Base-by-base conservation (phyloP, 2,797 vertebrate genomes). In the Chanos chanos region DNA sequence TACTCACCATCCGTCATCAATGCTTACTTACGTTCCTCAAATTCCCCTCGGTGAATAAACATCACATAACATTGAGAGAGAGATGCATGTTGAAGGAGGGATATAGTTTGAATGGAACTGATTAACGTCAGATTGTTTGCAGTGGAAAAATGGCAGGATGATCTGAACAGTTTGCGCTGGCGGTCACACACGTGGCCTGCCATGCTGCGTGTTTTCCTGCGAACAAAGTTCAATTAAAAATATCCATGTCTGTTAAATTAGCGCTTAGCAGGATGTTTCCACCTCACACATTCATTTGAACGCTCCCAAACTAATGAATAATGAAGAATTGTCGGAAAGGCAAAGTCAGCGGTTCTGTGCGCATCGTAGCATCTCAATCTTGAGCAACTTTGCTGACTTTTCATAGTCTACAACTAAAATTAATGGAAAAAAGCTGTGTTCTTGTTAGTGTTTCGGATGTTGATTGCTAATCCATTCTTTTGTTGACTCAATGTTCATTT, bases 261-360 rank as follows among this genome's bases (percentile, higher is more conserved):
- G 5, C 37, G 54, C 69, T 67, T 64, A 67, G 22, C 37, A 53
- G 8, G 49, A 25, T 44, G 50, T 49, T 68, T 54, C 59, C 64
- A 49, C 55, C 49, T 28, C 8, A 24, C 27, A 7, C 4, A 27
- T 10, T 51, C 2, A 7, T 27, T 36, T 18, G n/a, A 28, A 61
- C 30, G 16, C 16, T 40, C 47, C 16, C 31, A 47, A 51, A 39
- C 9, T 50, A 5, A 71, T 71, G 80, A 83, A 84, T 87, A 33
- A 84, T 68, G 85, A 71, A 83, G 81, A 48, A 59, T 54, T 63
- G 57, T 64, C 78, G 22, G 15, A 43, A 56, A 77, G 73, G 81
- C 86, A 49, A 56, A 41, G 78, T 89, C 87, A 90, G 89, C 86
- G 85, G 21, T 83, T 83, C 72, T 67, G 69, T 76, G 75, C 41